phyloP scores from a whole-genome alignment of 2,888 invertebrate genomes.

The Dasypogon diadema region DNA sequence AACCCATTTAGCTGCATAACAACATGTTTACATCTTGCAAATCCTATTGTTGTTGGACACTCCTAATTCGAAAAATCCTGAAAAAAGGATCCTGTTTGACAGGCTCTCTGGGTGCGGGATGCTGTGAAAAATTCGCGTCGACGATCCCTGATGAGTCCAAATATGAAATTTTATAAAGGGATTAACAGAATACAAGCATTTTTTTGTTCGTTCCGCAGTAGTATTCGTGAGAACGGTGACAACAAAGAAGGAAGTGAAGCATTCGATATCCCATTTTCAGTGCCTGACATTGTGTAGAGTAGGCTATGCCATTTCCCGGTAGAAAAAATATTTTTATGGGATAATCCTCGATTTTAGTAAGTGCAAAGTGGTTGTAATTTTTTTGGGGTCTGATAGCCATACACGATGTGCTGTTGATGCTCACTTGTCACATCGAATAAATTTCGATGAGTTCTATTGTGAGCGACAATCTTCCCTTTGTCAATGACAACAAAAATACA shows the following conservation, averaged over 20 bases:
- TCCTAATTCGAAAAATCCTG: slow-evolving; percentile 29
- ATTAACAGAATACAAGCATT: slow-evolving; percentile 33
- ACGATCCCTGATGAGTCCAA: slow-evolving; percentile 16
- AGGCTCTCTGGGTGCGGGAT: background rate
- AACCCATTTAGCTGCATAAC: background rate
- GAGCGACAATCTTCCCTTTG: background rate
- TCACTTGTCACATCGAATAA: slow-evolving; percentile 45
- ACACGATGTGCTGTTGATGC: background rate
- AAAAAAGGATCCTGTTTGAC: slow-evolving; percentile 16
- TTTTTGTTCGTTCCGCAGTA: background rate
- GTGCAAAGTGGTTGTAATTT: slow-evolving; percentile 36
- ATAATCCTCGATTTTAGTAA: slow-evolving; percentile 21
- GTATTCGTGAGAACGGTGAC: slow-evolving; percentile 22
- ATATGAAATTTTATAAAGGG: slow-evolving; percentile 44
- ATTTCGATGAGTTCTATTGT: no score
- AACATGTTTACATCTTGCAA: slow-evolving; percentile 48
- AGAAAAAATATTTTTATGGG: slow-evolving; percentile 3
- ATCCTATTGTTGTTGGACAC: slow-evolving; percentile 42
- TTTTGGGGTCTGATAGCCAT: background rate
- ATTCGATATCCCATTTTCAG: slow-evolving; percentile 29
- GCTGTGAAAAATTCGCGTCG: slow-evolving; percentile 30
- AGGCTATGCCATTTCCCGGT: background rate
- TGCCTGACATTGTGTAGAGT: background rate
- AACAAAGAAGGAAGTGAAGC: slow-evolving; percentile 46
- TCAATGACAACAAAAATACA: background rate